These are phyloP conservation scores for Andrena minutula DNA, from an alignment of 2,888 invertebrate species.

Conservation along the genomic window DNA sequence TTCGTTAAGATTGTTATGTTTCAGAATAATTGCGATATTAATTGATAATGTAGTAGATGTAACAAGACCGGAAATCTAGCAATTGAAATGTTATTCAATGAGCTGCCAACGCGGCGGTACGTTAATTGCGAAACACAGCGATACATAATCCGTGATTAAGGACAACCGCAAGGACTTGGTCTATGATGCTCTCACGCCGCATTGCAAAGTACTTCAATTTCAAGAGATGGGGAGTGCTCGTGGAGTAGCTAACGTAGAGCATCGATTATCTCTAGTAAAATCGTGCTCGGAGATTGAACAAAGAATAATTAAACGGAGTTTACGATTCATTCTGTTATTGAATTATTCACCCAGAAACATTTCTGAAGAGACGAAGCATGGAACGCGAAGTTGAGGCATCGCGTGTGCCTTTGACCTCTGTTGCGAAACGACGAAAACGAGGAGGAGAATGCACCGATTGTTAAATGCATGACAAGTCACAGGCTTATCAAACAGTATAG, in stretches of 20 bases:
- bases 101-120: constrained; percentile 11
- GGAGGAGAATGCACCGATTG: not conserved
- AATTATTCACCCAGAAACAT: not conserved
- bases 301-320: not conserved
- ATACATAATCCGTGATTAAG: constrained; percentile 50
- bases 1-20: not conserved
- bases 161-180: constrained; percentile 38
- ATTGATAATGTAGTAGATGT: not conserved
- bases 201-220: not conserved
- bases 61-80: not conserved
- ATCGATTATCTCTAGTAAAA: not conserved
- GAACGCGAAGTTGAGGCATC: not conserved
- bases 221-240: not conserved
- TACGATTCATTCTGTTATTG: not conserved
- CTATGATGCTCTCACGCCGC: constrained; percentile 22
- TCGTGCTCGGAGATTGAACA: not conserved
- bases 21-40: not conserved
- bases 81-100: constrained; percentile 6
- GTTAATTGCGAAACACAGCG: constrained; percentile 42
- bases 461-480: not conserved
- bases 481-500: not conserved
- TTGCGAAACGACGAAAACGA: not conserved
- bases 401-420: not conserved
- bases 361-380: not conserved
- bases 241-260: not conserved